Percentiles rank a stretch among this genome's conserved stretches.
Evolutionary conservation across 2,113 vertebrate species (phyloP).

Genomic region (Candoia aspera): DNA sequence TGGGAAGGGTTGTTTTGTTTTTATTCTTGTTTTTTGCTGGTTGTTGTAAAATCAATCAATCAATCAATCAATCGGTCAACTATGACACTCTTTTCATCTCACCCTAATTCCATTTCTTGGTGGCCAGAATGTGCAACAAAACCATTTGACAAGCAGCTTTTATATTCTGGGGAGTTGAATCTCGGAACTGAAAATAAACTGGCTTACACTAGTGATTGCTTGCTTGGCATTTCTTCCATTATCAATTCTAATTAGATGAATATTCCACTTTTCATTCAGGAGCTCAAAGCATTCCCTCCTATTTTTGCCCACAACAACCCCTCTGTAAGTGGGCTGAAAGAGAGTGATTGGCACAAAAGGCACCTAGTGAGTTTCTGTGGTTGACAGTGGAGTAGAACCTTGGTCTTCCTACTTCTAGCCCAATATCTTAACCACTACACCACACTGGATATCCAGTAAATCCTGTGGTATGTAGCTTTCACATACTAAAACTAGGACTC

Average conservation of each 20-base stretch:
- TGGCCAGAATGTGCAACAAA: background rate
- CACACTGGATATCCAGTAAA: background rate
- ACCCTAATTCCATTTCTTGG: background rate
- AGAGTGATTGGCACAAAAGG: background rate
- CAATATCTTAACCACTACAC: background rate
- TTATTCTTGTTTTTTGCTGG: background rate
- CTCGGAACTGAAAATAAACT: background rate
- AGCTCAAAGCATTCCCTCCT: background rate
- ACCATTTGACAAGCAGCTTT: background rate
- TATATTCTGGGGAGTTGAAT: background rate
- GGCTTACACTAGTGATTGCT: background rate
- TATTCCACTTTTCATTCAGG: background rate
- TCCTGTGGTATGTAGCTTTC: background rate
- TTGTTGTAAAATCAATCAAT: background rate
- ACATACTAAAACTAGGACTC: background rate
- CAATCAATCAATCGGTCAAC: background rate
- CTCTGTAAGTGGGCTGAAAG: background rate
- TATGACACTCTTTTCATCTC: background rate
- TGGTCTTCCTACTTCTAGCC: background rate
- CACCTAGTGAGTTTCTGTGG: background rate
- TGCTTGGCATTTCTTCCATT: background rate
- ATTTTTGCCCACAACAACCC: background rate
- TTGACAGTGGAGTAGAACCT: background rate
- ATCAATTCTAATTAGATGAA: background rate
- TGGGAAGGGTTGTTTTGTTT: background rate